A percentile compares a stretch with the other conserved stretches of the same genome.
Conservation (phyloP, 2,113 vertebrate genomes). For the Myrmecobius fasciatus region DNA sequence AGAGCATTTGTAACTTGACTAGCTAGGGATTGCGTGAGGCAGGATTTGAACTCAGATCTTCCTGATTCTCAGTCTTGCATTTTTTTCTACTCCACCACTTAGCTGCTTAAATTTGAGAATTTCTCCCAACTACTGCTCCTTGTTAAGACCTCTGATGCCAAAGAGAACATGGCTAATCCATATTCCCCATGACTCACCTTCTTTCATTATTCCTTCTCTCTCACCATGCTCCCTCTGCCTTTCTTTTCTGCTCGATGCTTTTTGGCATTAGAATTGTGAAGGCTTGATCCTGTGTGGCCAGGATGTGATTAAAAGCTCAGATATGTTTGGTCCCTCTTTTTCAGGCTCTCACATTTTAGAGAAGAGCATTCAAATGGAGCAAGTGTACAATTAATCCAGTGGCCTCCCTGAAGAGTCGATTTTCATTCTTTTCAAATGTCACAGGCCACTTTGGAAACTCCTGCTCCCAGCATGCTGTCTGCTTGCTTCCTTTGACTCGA, state of each 20-base stretch:
- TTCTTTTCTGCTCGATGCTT: not conserved
- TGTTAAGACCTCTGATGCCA: not conserved
- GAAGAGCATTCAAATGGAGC: not conserved
- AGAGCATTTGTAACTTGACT: not conserved
- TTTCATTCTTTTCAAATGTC: not conserved
- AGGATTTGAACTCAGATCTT: not conserved
- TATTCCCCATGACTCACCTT: not conserved
- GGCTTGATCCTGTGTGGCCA: not conserved
- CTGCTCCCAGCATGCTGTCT: not conserved
- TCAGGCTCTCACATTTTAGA: not conserved
- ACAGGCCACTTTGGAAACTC: slow-evolving; percentile 6
- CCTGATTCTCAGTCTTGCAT: not conserved
- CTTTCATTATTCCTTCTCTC: not conserved
- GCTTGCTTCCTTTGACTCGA: not conserved
- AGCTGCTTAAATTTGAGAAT: not conserved
- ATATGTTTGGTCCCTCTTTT: not conserved
- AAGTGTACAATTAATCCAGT: not conserved
- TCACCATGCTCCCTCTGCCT: not conserved
- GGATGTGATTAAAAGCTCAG: not conserved
- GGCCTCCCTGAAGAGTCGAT: not conserved
- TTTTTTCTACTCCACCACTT: not conserved
- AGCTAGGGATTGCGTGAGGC: not conserved
- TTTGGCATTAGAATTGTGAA: not conserved
- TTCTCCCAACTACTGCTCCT: not conserved
- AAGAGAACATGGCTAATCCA: not conserved